Base-by-base conservation (phyloP, 2,888 invertebrate species). In the Dysmachus trigonus region DNA sequence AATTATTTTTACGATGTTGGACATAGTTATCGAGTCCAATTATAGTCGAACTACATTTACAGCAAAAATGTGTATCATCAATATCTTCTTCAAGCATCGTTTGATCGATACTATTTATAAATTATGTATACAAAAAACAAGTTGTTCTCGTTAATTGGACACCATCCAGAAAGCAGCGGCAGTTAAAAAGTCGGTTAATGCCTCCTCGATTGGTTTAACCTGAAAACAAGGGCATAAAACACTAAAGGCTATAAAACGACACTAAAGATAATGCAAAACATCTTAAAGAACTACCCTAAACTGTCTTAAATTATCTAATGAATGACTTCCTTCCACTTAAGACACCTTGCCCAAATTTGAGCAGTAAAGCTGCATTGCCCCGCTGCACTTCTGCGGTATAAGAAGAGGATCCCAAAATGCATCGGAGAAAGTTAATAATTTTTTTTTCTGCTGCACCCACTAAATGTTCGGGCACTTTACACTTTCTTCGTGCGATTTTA, bases 11-110 rank as follows among this genome's bases (percentile, higher is more conserved):
- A 72, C 97, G 94, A 90, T 98, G 98, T 53, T 94, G 94, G 33
- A 98, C 94, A 91, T 98, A 98, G 91, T 96, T 96, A 71, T 96
- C 95, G n/a, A 98, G 93, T 0, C 98, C 98, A 51, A 95, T 92
- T 87, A 98, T 95, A 2, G 97, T 97, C 22, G 93, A 91, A 89
- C 96, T 96, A 92, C 98, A 98, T 90, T 96, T 96, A 89, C 98
- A 95, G 92, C 98, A 98, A 88, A 97, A 94, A 90, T 98, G 98
- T 4, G 94, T 95, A 92, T 98, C 97, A 85, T 97, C 96, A 79
- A 97, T 95, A 86, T 95, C 95, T 87, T 95, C 95, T 86, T 93
- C 89, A 74, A 90, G 89, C 89, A 89, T 90, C 10, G 18, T n/a
- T n/a, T n/a, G n/a, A n/a, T n/a, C 3, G 7, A 22, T 62, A 18